These are phyloP conservation scores for Limenitis camilla DNA, from an alignment of 2,888 invertebrate genomes.

Conservation along the genomic window DNA sequence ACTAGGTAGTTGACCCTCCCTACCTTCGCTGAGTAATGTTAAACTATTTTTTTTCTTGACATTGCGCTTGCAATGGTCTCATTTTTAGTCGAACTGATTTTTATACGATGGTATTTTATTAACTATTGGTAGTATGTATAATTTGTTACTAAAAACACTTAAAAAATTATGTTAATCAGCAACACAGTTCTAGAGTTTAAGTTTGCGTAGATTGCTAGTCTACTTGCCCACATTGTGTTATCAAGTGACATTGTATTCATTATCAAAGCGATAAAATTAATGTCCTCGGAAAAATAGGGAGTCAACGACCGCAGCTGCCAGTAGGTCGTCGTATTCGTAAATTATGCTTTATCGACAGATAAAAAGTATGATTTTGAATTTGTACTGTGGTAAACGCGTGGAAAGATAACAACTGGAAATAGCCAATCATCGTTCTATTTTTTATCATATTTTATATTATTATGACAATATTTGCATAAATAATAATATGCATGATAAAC, in stretches of 20 bases:
- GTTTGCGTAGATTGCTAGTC: slow-evolving; percentile 4
- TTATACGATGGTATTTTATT: too few relatives aligned
- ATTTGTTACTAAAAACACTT: too few relatives aligned
- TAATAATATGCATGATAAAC: too few relatives aligned
- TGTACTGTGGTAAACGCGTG: slow-evolving; percentile 1
- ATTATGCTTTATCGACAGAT: slow-evolving; percentile 23
- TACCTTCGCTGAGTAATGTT: too few relatives aligned
- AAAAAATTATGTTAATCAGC: neutral
- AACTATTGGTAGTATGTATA: too few relatives aligned
- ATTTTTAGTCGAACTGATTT: too few relatives aligned
- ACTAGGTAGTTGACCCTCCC: too few relatives aligned
- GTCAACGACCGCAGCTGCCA: slow-evolving; percentile 33
- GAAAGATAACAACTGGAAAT: neutral
- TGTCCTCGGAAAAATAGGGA: slow-evolving; percentile 27
- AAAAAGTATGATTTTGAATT: slow-evolving; percentile 14
- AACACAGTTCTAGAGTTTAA: neutral
- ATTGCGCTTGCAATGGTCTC: too few relatives aligned
- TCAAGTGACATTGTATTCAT: slow-evolving; percentile 26
- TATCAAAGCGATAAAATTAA: slow-evolving; percentile 26
- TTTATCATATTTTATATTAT: too few relatives aligned
- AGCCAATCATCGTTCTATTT: too few relatives aligned
- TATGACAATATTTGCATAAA: too few relatives aligned
- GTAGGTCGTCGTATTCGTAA: slow-evolving; percentile 21
- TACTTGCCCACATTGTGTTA: slow-evolving; percentile 15
- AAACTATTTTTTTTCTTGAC: too few relatives aligned